Evolutionary conservation across 2,113 vertebrate genomes (phyloP), one percentile per base, ranked within the genome.

Genomic region (Brienomyrus brachyistius): DNA sequence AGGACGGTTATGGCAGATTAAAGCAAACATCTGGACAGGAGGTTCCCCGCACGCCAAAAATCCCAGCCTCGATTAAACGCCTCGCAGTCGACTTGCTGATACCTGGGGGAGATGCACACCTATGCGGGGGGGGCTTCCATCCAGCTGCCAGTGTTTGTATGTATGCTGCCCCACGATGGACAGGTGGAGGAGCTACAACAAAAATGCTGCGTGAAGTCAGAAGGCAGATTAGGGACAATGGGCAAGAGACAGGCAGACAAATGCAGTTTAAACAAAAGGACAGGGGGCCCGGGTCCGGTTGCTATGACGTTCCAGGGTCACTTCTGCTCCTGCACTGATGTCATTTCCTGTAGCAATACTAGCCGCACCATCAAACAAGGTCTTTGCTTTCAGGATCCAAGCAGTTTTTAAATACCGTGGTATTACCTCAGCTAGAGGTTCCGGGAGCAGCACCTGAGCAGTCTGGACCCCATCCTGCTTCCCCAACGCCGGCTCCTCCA

Each of bases 1-100:
- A 51, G 62, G 54, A 59, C 51, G 45, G 48, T 89, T 89, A 89
- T 88, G 83, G 23, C 8, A 51, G 45, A 86, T 86, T 50, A 86
- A 27, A 86, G 83, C 23, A 51, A 27, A 48, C 23, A 48, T 86
- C 83, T 48, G 10, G 23, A 48, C 45, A 47, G 45, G 23, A 51
- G 83, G 9, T 85, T 11, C 31, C 31, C 70, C 9, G 5, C 45
- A 2, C 48, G 7, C 10, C 11, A 80, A 43, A 43, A 80, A 17
- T 27, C 31, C 5, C 74, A 43, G 5, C 15, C 74, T 15, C 74
- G 2, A 62, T 40, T 31, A 80, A 40, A 31, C 35, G 74, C 23
- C 4, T 40, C 74, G 11, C 21, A 87, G 31, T 35, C 8, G 31
- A 54, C 23, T n/a, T 43, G 27, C n/a, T 87, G 85, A 35, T 56